Evolutionary conservation across 2,797 vertebrate species (phyloP).

Genomic region (Argyrosomus regius): DNA sequence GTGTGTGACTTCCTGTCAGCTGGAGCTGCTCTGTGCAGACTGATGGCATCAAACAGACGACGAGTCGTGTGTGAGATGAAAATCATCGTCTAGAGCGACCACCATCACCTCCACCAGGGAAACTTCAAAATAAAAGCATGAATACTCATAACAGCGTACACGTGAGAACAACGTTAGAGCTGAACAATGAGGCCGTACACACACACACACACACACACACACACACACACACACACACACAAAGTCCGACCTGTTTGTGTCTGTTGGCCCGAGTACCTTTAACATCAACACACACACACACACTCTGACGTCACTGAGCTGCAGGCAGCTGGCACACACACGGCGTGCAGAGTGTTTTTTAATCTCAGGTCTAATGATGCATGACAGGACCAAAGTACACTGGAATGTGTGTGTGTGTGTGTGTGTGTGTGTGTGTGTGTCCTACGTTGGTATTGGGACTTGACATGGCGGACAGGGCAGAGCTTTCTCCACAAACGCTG

Average conservation of each 20-base stretch:
- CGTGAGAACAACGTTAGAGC: no score
- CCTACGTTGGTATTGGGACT: conserved; percentile 67
- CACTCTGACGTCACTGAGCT: conserved; percentile 39
- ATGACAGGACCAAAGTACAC: conserved; percentile 25
- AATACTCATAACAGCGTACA: no score
- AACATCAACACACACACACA: conserved; percentile 8
- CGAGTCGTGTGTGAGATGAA: no score
- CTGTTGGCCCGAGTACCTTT: conserved; percentile 1
- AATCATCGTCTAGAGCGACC: no score
- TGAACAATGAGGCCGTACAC: no score
- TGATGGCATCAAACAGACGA: no score
- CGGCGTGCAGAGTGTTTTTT: conserved; percentile 1
- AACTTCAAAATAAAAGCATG: no score
- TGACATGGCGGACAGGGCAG: conserved; percentile 86
- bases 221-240: conserved; percentile 5
- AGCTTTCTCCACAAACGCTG: conserved; percentile 84
- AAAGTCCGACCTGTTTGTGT: conserved; percentile 6
- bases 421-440: neutral
- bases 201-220: neutral
- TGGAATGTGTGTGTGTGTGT: neutral
- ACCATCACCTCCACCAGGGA: no score
- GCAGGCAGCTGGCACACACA: conserved; percentile 45
- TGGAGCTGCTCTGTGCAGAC: no score
- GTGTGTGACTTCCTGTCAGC: no score
- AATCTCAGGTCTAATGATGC: conserved; percentile 46